Percentiles rank a stretch among this genome's conserved stretches.
phyloP scores from a whole-genome alignment of 2,113 vertebrate species.

The Acinonyx jubatus region DNA sequence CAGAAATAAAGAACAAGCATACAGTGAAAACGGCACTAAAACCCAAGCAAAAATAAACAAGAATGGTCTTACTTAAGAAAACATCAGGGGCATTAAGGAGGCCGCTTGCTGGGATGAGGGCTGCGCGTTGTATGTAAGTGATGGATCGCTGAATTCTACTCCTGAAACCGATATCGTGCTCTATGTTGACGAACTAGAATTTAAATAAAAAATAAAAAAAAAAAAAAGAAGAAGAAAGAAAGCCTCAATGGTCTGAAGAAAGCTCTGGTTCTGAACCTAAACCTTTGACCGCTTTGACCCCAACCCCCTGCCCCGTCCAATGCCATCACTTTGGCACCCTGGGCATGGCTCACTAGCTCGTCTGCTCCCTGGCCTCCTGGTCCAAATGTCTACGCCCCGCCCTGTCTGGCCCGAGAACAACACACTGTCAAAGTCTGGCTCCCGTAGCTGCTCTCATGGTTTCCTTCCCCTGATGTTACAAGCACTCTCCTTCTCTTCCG shows the following conservation, averaged over 20 bases:
- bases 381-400: accelerated
- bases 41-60: background rate
- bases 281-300: accelerated
- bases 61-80: background rate
- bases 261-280: background rate
- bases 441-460: accelerated
- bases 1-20: background rate
- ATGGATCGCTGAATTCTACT: too few relatives aligned
- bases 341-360: accelerated
- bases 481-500: background rate
- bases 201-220: too few relatives aligned
- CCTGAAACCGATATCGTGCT: too few relatives aligned
- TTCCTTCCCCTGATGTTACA: accelerated
- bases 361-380: accelerated
- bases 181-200: too few relatives aligned
- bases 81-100: too few relatives aligned
- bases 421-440: accelerated
- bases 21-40: background rate
- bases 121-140: too few relatives aligned
- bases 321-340: too few relatives aligned
- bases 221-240: too few relatives aligned
- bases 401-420: background rate
- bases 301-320: accelerated
- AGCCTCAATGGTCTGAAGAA: too few relatives aligned
- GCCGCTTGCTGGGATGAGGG: accelerated